A percentile compares a stretch with the other conserved stretches of the same genome.
These are phyloP conservation scores for Koerneria pararmatus DNA, from an alignment of 2,888 invertebrate species.

Conservation along the genomic window DNA sequence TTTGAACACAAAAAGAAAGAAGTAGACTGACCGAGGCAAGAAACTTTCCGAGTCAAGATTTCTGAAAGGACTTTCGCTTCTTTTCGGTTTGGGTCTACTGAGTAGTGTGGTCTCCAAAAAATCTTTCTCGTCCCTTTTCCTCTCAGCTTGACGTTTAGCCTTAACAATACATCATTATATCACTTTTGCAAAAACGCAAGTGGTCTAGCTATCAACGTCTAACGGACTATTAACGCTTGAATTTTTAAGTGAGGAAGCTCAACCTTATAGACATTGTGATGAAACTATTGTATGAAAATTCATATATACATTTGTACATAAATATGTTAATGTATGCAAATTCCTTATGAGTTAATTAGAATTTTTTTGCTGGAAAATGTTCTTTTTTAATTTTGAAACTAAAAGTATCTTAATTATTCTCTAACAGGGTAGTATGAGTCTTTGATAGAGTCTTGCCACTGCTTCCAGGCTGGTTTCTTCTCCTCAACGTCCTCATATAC, in stretches of 20 bases:
- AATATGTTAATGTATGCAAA: too few species aligned
- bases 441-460: conserved; percentile 50
- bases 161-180: conserved; percentile 28
- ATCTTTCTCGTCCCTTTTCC: conserved; percentile 46
- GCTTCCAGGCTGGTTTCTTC: conserved; percentile 54
- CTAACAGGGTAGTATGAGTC: conserved; percentile 51
- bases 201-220: too few species aligned
- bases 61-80: conserved; percentile 45
- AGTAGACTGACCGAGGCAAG: conserved; percentile 30
- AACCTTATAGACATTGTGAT: too few species aligned
- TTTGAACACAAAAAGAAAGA: too few species aligned
- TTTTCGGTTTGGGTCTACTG: conserved; percentile 33
- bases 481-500: conserved; percentile 36
- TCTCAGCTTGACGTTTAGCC: conserved; percentile 47
- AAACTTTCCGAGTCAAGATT: conserved; percentile 41
- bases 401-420: too few species aligned
- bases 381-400: too few species aligned
- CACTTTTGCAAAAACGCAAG: background rate
- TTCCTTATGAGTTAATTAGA: too few species aligned
- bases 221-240: too few species aligned
- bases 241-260: too few species aligned
- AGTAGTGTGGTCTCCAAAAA: conserved; percentile 42
- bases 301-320: too few species aligned
- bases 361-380: too few species aligned
- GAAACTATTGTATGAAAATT: too few species aligned